Base-by-base conservation (phyloP, 1,140 invertebrate genomes). In the Neotoxoptera formosana region DNA sequence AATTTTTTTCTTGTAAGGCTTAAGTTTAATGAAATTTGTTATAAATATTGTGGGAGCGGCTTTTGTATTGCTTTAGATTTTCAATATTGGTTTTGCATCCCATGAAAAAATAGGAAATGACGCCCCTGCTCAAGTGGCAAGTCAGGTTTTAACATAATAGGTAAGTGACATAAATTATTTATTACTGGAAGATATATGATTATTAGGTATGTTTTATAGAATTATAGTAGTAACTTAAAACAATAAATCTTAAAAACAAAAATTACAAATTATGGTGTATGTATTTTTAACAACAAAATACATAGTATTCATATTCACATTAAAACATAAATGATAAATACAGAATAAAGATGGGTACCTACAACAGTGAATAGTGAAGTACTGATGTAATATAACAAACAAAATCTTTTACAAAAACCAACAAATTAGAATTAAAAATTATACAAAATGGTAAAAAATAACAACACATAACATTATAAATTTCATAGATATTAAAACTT, bases 151-250 rank as follows among this genome's bases (percentile, higher is more conserved):
- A 76, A 76, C 30, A n/a, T n/a, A n/a, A 76, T 76, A 17, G n/a
- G 60, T 76, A 76, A 76, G 14, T 76, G n/a, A 34, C 60, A 67
- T 17, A 76, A 11, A n/a, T 76, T 17, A 76, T 76, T 67, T 7
- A 76, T 76, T 76, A n/a, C 30, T 76, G 60, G 60, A 76, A 76
- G 60, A 76, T 76, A n/a, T 17, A 76, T 76, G 60, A n/a, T 76
- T 76, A 76, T 76, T 76, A n/a, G 60, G 30, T 76, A 76, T 76
- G n/a, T n/a, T 76, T 76, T 76, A 76, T 76, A 76, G 60, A 76
- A 76, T n/a, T n/a, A n/a, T n/a, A 30, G 14, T n/a, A 30, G 14
- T 76, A 76, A 76, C 60, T 67, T 14, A n/a, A 67, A 17, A 76
- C 4, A 34, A n/a, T n/a, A 76, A 14, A n/a, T 76, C 3, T 76